Conservation (phyloP, 2,797 vertebrate genomes). For the Simalia tracyae region DNA sequence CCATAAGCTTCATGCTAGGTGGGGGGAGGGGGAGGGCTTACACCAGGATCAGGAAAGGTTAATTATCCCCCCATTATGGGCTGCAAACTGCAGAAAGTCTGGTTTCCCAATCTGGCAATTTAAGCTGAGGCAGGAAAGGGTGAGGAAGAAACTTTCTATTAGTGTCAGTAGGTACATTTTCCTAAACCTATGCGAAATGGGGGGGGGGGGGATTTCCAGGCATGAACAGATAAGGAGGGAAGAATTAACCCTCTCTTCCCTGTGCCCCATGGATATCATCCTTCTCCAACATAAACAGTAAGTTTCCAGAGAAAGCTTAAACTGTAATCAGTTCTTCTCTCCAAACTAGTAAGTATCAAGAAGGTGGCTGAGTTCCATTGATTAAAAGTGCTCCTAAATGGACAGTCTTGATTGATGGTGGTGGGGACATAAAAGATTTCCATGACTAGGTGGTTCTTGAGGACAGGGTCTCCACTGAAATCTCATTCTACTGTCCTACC, state of each 20-base stretch:
- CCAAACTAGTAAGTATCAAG: background rate
- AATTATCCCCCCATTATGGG: background rate
- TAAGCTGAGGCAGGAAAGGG: background rate
- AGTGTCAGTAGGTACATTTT: background rate
- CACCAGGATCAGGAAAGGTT: background rate
- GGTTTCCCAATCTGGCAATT: background rate
- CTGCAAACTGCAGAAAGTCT: background rate
- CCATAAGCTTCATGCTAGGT: background rate
- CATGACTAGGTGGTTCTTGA: background rate
- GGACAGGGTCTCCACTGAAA: background rate
- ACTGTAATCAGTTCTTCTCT: background rate
- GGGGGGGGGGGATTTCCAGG: background rate
- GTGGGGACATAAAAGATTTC: background rate
- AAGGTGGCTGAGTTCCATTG: background rate
- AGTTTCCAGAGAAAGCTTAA: background rate
- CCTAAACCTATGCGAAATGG: too few relatives aligned
- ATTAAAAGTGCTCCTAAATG: background rate
- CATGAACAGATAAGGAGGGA: background rate
- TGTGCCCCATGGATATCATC: background rate
- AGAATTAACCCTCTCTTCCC: background rate
- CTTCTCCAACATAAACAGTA: background rate
- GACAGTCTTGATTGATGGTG: background rate
- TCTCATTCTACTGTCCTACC: background rate
- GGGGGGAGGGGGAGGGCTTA: background rate
- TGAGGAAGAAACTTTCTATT: background rate